Conservation (phyloP, 2,113 vertebrate genomes). For the Gymnocephalus cernua region DNA sequence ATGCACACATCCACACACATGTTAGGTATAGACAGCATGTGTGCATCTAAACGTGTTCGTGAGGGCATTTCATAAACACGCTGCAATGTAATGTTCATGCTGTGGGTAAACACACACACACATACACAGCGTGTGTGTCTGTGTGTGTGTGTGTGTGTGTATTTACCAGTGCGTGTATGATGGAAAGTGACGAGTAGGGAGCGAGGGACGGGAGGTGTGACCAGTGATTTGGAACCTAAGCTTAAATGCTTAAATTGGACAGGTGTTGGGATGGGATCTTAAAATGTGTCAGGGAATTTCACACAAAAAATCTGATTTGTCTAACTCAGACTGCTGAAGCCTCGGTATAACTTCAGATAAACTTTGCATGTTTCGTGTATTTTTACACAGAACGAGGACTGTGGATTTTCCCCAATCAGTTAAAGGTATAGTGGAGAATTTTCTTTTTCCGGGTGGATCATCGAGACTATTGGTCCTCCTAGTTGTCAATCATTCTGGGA, state of each 20-base stretch:
- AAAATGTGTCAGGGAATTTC: conserved; percentile 17
- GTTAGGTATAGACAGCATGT: conserved; percentile 20
- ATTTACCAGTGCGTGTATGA: conserved; percentile 42
- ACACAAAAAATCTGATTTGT: background rate
- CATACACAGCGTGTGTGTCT: background rate
- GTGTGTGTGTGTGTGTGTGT: conserved; percentile 20
- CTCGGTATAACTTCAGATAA: background rate
- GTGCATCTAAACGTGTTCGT: conserved; percentile 38
- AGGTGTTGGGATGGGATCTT: conserved; percentile 38
- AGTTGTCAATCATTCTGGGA: too few species aligned
- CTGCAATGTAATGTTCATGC: background rate
- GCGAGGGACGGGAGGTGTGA: conserved; percentile 16
- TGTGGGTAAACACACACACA: conserved; percentile 26
- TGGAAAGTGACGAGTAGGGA: conserved; percentile 26
- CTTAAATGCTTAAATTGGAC: conserved; percentile 32
- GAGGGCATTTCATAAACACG: conserved; percentile 48
- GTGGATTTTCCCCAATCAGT: background rate
- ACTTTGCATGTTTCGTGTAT: background rate
- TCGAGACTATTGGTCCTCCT: too few species aligned
- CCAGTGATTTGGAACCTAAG: conserved; percentile 46
- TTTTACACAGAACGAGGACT: background rate
- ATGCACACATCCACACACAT: background rate
- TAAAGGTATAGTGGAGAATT: too few species aligned
- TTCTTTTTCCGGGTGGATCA: too few species aligned
- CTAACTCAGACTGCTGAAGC: background rate